Evolutionary conservation across 1,140 invertebrate genomes (phyloP), one percentile per base, ranked within the genome.

Genomic region (Drosophila murphyi): DNA sequence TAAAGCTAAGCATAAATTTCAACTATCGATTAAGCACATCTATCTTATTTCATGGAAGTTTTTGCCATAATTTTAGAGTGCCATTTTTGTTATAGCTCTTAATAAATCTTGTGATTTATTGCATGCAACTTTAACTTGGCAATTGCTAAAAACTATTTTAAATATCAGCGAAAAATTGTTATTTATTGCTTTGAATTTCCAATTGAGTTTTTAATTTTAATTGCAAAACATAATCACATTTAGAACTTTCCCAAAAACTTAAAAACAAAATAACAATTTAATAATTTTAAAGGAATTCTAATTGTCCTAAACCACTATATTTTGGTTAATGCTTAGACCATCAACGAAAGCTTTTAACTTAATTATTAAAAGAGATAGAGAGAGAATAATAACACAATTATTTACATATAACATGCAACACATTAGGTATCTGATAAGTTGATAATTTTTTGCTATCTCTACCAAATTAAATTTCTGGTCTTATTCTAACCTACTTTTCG

Each of bases 1-100:
- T 56, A 41, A 28, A 41, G 35, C 20, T 29, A 56, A 56, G 55
- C 55, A 57, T 57, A 45, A 57, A 57, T 57, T 57, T 12, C 31
- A 29, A 43, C 39, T 57, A 6, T 32, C 28, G 2, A 29, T 29
- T 57, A 41, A 10, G 55, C 55, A 43, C 29, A 57, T 57, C 12
- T 43, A 43, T 57, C 20, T 43, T 57, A 31, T 57, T 41, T 52
- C n/a, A n/a, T 6, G 12, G 12, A 52, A 34, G n/a, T 52, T 6
- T 31, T 52, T 51, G 31, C 31, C 31, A 34, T 31, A 20, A 5
- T 8, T 29, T 32, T 31, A 31, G 8, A 50, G 12, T 12, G 50
- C 0, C 12, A 32, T 51, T 52, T 35, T 12, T 8, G 28, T 31
- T 50, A 50, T 31, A 50, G 48, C 31, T 35, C 2, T 6, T 5